Percentiles rank a stretch among this genome's conserved stretches.
Evolutionary conservation across 53 echinoderm and acorn worm genomes (phyloP).

Genomic region (Apostichopus leukothele): DNA sequence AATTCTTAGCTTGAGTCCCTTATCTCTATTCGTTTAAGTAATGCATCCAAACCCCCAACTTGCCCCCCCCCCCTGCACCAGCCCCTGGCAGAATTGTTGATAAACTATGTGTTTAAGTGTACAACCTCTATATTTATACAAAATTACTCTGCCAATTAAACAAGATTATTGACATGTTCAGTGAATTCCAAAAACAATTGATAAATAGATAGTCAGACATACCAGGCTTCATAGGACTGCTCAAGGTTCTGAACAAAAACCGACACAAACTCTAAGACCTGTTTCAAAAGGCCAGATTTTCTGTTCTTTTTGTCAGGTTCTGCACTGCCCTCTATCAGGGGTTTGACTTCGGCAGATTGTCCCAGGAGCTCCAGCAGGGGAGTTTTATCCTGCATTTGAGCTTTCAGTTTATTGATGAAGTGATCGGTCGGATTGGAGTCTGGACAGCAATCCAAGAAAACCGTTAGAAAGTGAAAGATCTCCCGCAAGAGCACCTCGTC

Average conservation of each 20-base stretch:
- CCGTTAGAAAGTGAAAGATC: slow-evolving; percentile 66
- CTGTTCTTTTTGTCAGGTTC: slow-evolving; percentile 42
- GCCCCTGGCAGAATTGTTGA: no score
- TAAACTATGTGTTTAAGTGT: no score
- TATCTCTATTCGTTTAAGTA: no score
- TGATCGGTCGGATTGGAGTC: slow-evolving; percentile 54
- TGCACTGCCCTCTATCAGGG: slow-evolving; percentile 49
- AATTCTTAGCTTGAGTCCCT: no score
- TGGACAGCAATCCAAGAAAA: slow-evolving; percentile 60
- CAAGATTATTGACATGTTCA: no score
- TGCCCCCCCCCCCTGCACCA: no score
- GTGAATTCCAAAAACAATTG: no score
- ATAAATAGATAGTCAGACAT: slow-evolving; percentile 1
- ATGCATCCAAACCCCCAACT: no score
- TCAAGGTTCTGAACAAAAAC: slow-evolving; percentile 71
- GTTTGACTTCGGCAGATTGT: slow-evolving; percentile 38
- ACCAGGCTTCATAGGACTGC: slow-evolving; percentile 70
- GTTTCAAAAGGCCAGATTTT: slow-evolving; percentile 70
- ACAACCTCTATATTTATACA: no score
- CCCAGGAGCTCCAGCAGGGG: slow-evolving; percentile 58
- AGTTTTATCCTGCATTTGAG: slow-evolving; percentile 41
- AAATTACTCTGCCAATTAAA: no score
- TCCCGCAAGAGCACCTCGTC: slow-evolving; percentile 77
- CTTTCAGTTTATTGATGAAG: slow-evolving; percentile 74
- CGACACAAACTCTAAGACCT: slow-evolving; percentile 66